Percentiles rank a stretch among this genome's conserved stretches.
Evolutionary conservation across 2,797 vertebrate genomes (phyloP).

Genomic region (Coregonus ussuriensis): DNA sequence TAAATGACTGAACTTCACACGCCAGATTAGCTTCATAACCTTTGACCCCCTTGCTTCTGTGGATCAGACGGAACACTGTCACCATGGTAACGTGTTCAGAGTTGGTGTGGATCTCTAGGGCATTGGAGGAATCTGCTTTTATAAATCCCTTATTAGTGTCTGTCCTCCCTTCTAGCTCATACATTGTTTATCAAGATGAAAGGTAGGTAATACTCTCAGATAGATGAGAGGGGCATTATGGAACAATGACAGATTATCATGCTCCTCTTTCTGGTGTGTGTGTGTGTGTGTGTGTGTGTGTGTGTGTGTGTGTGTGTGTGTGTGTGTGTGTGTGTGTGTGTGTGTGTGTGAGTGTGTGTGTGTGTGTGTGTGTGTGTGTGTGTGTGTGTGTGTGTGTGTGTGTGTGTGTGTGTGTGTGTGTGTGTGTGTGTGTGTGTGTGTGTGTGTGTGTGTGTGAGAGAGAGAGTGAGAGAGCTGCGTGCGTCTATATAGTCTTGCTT

Average conservation of each 20-base stretch:
- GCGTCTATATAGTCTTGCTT: neutral
- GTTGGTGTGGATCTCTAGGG: neutral
- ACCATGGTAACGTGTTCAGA: neutral
- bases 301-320: constrained; percentile 8
- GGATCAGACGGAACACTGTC: neutral
- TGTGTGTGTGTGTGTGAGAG: neutral
- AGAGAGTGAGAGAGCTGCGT: neutral
- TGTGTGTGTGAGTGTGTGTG: constrained; percentile 1
- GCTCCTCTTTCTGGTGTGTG: neutral
- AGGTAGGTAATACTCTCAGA: neutral
- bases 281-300: neutral
- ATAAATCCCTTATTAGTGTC: neutral
- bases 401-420: constrained; percentile 3
- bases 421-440: neutral
- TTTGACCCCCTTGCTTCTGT: neutral
- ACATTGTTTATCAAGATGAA: neutral
- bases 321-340: neutral
- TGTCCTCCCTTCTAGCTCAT: neutral
- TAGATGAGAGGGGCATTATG: constrained; percentile 3
- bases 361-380: constrained; percentile 14
- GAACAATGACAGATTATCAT: neutral
- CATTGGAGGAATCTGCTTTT: neutral
- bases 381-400: neutral
- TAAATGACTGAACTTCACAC: constrained; percentile 7
- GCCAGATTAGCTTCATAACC: neutral